Evolutionary conservation across 2,797 vertebrate species (phyloP).

Genomic region (Octomys mimax): DNA sequence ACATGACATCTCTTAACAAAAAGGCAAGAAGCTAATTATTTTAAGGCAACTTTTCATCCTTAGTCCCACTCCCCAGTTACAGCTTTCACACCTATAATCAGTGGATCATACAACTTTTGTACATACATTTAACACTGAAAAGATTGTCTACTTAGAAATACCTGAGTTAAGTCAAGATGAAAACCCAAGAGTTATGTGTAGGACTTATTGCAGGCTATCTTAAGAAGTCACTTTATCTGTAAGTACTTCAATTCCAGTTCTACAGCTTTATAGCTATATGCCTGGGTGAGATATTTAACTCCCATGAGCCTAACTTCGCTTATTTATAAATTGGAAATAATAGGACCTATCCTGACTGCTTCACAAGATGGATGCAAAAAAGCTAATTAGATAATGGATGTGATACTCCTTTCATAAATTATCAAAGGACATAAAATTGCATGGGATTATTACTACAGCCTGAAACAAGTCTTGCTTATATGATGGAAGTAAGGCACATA

Average conservation of each 20-base stretch:
- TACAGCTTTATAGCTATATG: conserved; percentile 45
- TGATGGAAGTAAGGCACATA: conserved; percentile 19
- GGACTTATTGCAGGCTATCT: conserved; percentile 29
- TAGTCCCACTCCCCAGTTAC: conserved; percentile 26
- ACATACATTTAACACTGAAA: conserved; percentile 18
- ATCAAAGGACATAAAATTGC: conserved; percentile 13
- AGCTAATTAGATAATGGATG: conserved; percentile 36
- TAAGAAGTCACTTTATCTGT: conserved; percentile 45
- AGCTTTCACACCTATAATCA: conserved; percentile 44
- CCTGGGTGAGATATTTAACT: conserved; percentile 46
- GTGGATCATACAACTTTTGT: neutral
- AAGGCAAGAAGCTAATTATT: conserved; percentile 67
- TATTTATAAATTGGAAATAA: conserved; percentile 50
- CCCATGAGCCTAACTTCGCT: conserved; percentile 33
- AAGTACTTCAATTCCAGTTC: conserved; percentile 43
- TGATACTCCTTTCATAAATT: neutral
- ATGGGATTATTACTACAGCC: conserved; percentile 29
- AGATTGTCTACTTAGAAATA: conserved; percentile 16
- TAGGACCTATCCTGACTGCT: neutral
- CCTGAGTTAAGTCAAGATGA: conserved; percentile 55
- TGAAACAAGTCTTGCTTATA: conserved; percentile 54
- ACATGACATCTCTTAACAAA: conserved; percentile 75
- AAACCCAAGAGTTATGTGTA: conserved; percentile 58
- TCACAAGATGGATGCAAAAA: neutral
- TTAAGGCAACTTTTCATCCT: neutral